phyloP scores from a whole-genome alignment of 2,797 vertebrate species.

The Enteromius argenteus region DNA sequence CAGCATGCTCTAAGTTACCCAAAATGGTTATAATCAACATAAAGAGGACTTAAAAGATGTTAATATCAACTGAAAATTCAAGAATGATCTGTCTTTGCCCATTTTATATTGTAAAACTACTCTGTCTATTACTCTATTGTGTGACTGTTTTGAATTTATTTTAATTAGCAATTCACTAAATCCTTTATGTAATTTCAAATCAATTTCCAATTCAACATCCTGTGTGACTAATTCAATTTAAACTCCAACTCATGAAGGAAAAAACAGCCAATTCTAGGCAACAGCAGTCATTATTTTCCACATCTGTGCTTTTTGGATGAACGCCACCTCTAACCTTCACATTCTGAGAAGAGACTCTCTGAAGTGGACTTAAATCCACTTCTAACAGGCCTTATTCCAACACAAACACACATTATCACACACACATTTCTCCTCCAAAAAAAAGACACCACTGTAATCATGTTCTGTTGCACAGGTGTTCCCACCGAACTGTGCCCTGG shows the following conservation, averaged over 20 bases:
- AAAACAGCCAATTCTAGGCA: not conserved
- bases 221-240: not conserved
- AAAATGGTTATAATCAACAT: not conserved
- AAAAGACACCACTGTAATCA: not conserved
- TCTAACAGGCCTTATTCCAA: not conserved
- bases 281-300: not conserved
- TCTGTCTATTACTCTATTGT: not conserved
- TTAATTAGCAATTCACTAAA: not conserved
- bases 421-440: not conserved
- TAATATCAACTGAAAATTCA: not conserved
- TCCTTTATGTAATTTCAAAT: not conserved
- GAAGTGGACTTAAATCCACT: not conserved
- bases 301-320: constrained; percentile 14
- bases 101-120: not conserved
- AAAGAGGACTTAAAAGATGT: not conserved
- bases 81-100: not conserved
- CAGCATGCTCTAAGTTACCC: not conserved
- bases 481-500: not conserved
- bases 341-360: not conserved
- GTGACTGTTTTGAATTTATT: not conserved
- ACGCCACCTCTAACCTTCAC: not conserved
- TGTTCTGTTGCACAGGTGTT: too few species aligned
- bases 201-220: not conserved
- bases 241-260: not conserved
- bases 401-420: not conserved